Percentiles rank a stretch among this genome's conserved stretches.
Evolutionary conservation across 1,140 invertebrate genomes (phyloP).

Genomic region (Manduca sexta): DNA sequence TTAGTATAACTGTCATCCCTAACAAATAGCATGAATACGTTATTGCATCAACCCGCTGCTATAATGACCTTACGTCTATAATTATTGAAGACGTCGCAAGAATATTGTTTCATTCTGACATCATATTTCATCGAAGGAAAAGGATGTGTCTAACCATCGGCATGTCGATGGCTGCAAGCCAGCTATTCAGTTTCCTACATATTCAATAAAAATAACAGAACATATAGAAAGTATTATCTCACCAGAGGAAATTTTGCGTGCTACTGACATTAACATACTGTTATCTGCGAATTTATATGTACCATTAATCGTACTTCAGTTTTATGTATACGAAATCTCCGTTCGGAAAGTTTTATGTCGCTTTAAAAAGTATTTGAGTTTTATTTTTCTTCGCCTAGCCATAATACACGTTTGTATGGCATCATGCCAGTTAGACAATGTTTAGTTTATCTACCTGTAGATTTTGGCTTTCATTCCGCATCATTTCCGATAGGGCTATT

Average conservation of each 20-base stretch:
- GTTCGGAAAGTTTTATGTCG: slow-evolving; percentile 5
- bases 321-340: slow-evolving; percentile 10
- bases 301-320: slow-evolving; percentile 9
- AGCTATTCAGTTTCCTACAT: background rate
- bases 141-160: slow-evolving; percentile 3
- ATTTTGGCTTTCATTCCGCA: slow-evolving; percentile 42
- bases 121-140: slow-evolving; percentile 4
- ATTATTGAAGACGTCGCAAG: background rate
- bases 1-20: no score
- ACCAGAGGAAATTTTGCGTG: slow-evolving; percentile 1
- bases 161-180: slow-evolving; percentile 1
- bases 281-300: slow-evolving; percentile 7
- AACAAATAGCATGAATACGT: no score
- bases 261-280: slow-evolving; percentile 12
- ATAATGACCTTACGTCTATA: no score
- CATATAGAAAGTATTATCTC: background rate
- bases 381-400: slow-evolving; percentile 18
- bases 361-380: slow-evolving; percentile 10
- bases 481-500: slow-evolving; percentile 29
- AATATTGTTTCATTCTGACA: slow-evolving; percentile 2
- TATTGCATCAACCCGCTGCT: no score
- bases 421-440: slow-evolving; percentile 29
- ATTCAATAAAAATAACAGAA: background rate
- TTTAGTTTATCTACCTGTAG: slow-evolving; percentile 40
- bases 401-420: slow-evolving; percentile 28